These are phyloP conservation scores for Karalla daura DNA, from an alignment of 2,797 vertebrate species.

Conservation along the genomic window DNA sequence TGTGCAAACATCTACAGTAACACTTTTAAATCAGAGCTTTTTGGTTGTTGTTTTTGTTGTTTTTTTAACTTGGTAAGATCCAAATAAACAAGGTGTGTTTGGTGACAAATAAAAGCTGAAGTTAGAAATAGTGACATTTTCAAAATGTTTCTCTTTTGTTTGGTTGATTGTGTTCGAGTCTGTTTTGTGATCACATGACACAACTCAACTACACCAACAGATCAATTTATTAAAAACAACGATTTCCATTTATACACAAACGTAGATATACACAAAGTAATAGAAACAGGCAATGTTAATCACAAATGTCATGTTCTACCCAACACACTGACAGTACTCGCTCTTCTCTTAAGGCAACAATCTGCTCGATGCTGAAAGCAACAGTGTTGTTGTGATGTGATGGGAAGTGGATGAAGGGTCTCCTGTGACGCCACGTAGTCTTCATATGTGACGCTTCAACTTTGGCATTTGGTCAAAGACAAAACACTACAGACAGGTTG, in stretches of 20 bases:
- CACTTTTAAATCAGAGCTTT: too few species aligned
- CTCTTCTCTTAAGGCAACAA: conserved; percentile 75
- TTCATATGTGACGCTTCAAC: conserved; percentile 42
- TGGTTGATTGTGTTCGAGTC: neutral
- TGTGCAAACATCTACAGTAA: too few species aligned
- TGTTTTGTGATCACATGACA: neutral
- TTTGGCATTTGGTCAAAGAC: conserved; percentile 69
- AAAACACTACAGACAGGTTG: conserved; percentile 27
- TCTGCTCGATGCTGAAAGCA: conserved; percentile 52
- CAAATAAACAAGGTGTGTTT: too few species aligned
- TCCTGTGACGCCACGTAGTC: conserved; percentile 35
- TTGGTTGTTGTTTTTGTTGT: too few species aligned
- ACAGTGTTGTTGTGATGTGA: conserved; percentile 37
- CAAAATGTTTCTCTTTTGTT: too few species aligned
- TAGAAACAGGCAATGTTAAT: conserved; percentile 55
- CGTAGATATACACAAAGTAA: conserved; percentile 39
- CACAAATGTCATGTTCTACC: conserved; percentile 36
- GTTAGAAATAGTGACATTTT: too few species aligned
- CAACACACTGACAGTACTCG: conserved; percentile 56
- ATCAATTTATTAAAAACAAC: conserved; percentile 65
- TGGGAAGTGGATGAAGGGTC: conserved; percentile 9
- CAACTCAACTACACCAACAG: neutral
- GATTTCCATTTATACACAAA: conserved; percentile 41
- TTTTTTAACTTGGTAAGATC: too few species aligned
- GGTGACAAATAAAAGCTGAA: too few species aligned